Conservation (phyloP, 2,888 invertebrate genomes). For the Apodemia duryi region DNA sequence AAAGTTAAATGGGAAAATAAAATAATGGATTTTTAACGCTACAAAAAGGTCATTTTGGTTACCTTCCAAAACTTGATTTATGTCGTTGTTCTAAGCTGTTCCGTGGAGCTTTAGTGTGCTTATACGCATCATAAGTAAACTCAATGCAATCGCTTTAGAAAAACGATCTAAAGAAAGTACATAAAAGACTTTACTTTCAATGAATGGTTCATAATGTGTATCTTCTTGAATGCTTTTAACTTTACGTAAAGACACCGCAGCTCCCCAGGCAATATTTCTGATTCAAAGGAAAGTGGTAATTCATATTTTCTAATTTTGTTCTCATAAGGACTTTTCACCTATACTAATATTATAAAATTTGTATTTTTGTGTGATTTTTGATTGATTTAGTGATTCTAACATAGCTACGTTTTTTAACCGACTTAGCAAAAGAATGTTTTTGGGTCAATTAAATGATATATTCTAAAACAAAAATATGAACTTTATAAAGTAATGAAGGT, state of each 20-base stretch:
- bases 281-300: not conserved
- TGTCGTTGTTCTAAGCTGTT: not conserved
- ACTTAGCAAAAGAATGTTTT: no score
- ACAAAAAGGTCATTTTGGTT: not conserved
- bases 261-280: not conserved
- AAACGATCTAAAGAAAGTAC: conserved; percentile 6
- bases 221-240: conserved; percentile 3
- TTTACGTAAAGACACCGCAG: not conserved
- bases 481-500: no score
- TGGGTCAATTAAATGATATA: no score
- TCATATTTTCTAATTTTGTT: not conserved
- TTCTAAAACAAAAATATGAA: no score
- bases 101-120: not conserved
- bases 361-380: no score
- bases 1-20: not conserved
- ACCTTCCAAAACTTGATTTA: not conserved
- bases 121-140: conserved; percentile 4
- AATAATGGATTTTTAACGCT: not conserved
- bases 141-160: conserved; percentile 15
- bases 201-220: conserved; percentile 10
- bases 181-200: conserved; percentile 14
- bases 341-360: no score
- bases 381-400: no score
- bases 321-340: not conserved
- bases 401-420: no score